These are phyloP conservation scores for Orthosia incerta DNA, from an alignment of 2,888 invertebrate genomes.

Conservation along the genomic window DNA sequence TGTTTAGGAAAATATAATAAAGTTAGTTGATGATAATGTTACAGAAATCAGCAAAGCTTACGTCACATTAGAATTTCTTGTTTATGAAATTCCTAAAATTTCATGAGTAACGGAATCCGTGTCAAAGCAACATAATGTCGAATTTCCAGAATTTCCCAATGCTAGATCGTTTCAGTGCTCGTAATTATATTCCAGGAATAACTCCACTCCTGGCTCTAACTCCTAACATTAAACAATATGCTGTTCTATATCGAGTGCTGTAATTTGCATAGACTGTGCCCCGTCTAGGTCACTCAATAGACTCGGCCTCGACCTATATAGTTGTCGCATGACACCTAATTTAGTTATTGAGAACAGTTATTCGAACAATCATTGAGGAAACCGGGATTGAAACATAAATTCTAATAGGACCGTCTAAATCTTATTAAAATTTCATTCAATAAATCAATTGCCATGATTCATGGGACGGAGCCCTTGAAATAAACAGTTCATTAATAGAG, in stretches of 20 bases:
- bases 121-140: conserved; percentile 19
- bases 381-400: conserved; percentile 53
- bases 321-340: conserved; percentile 76
- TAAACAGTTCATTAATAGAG: conserved; percentile 26
- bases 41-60: conserved; percentile 1
- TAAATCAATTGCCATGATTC: conserved; percentile 41
- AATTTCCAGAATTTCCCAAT: conserved; percentile 38
- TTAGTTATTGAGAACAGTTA: conserved; percentile 78
- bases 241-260: conserved; percentile 67
- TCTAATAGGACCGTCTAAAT: conserved; percentile 35
- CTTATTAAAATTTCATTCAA: conserved; percentile 35
- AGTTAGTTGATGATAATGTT: too few species aligned
- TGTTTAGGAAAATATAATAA: neutral
- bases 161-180: conserved; percentile 30
- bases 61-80: conserved; percentile 9
- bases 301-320: conserved; percentile 86
- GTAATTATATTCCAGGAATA: conserved; percentile 57
- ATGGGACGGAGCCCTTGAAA: conserved; percentile 23
- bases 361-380: conserved; percentile 68
- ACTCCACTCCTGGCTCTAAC: conserved; percentile 24
- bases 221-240: conserved; percentile 54
- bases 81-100: conserved; percentile 20
- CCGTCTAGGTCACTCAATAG: conserved; percentile 74
- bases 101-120: conserved; percentile 28
- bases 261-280: conserved; percentile 66